Evolutionary conservation across 2,797 vertebrate genomes (phyloP), one percentile per base, ranked within the genome.

Genomic region (Hylomyscus alleni): DNA sequence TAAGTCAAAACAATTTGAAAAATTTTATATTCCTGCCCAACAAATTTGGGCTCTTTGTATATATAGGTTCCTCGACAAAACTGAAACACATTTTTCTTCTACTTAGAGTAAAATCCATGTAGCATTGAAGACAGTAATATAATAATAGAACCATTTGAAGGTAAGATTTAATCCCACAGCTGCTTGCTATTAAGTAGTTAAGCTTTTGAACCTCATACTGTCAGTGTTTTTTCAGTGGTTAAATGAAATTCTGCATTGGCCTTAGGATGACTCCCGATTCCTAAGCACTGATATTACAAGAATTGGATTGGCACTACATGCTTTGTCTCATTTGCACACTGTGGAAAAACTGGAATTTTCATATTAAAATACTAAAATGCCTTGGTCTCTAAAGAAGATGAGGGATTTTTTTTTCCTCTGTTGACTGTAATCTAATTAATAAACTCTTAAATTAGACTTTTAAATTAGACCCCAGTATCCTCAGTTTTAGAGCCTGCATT

Each of bases 1-100:
- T 85, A 97, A 80, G 75, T 44, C 15, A 69, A 95, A 83, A 78
- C 62, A 73, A 54, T 96, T 97, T 91, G 13, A 2, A 54, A 15
- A 54, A 67, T 11, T 40, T 65, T 75, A 6, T 31, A 31, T 65
- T 95, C 94, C 56, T 90, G 0, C 37, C 65, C 13, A 95, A 52
- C 14, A 86, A 37, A 86, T 86, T 91, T 97, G 20, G 9, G 37
- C 5, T 88, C 26, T 54, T 82, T 84, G 3, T 60, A 62, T 82
- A 93, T 54, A n/a, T n/a, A n/a, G n/a, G 0, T 89, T 93, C 85
- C 14, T 85, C 86, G 44, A 26, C 13, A 93, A 87, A 84, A 90
- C 1, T 17, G 14, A 94, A 58, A 3, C 29, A 80, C 17, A 81
- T 93, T 93, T 67, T 87, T 91, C 20, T 93, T 95, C 52, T 54